Base-by-base conservation (phyloP, 2,113 vertebrate species). In the Hiodon alosoides region DNA sequence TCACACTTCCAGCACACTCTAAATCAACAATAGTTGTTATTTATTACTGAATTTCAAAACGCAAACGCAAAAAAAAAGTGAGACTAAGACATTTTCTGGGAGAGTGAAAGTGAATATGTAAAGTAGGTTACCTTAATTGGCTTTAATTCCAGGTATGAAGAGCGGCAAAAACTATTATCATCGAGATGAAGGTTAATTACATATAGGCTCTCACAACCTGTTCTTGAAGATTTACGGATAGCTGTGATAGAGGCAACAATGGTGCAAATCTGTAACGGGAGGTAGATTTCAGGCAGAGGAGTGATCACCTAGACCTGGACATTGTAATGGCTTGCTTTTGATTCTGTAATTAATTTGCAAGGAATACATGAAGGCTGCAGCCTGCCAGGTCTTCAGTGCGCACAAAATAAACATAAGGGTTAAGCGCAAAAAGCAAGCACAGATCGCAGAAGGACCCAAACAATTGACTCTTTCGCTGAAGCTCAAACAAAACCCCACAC, bases 1-100 rank as follows among this genome's bases (percentile, higher is more conserved):
- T n/a, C 75, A 81, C 82, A 86, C 73, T 76, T 86, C 79, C 78
- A 81, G 85, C 88, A 86, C 79, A 81, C 84, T 78, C 77, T 89
- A 87, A 86, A 88, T 87, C 87, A 87, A 76, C 54, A 58, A 11
- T 76, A 81, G 61, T 61, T 80, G n/a, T 78, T 53, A 76, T 46
- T 73, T 60, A 6, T 71, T 48, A 31, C 71, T 73, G 47, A 77
- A 66, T 78, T 76, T 72, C 46, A 69, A 77, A 70, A 83, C 65
- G 60, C 11, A 16, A 10, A 81, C 72, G 59, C 64, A 52, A 67
- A 72, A 78, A 51, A 16, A 69, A 46, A 70, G 73, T 1, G 17
- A 10, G 69, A 14, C 50, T 46, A 50, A 59, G 57, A 50, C 10
- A 67, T 3, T 65, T 52, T 47, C 72, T 67, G 51, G 59, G 52